Percentiles rank a stretch among this genome's conserved stretches.
Conservation (phyloP, 23 tunicate genomes). For the Corella eumyota region DNA sequence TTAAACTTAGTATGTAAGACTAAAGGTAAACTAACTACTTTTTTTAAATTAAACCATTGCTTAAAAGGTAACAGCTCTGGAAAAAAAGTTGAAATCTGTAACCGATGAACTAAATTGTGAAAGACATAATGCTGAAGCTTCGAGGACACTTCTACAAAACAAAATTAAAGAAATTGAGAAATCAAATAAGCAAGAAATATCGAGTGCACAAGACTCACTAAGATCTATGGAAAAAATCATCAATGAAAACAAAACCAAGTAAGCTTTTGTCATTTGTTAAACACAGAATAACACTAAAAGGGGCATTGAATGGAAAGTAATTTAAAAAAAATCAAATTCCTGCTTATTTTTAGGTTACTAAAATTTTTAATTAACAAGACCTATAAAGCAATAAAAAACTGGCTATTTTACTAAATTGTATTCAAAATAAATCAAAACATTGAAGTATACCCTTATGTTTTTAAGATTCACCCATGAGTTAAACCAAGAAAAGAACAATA, state of each 20-base stretch:
- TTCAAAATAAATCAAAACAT: too few species aligned
- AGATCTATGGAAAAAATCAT: constrained; percentile 8
- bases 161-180: constrained; percentile 21
- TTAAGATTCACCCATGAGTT: constrained; percentile 7
- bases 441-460: too few species aligned
- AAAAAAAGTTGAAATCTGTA: constrained; percentile 1
- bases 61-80: constrained; percentile 6
- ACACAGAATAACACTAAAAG: too few species aligned
- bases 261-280: not conserved
- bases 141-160: not conserved
- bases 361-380: too few species aligned
- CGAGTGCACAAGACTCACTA: not conserved
- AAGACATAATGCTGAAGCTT: constrained; percentile 13
- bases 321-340: too few species aligned
- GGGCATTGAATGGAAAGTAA: too few species aligned
- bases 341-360: too few species aligned
- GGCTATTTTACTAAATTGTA: too few species aligned
- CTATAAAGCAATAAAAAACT: too few species aligned
- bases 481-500: not conserved
- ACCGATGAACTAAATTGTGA: constrained; percentile 16
- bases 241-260: not conserved
- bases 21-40: not conserved
- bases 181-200: not conserved
- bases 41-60: not conserved
- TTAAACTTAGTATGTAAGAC: too few species aligned